Evolutionary conservation across 2,797 vertebrate species (phyloP).

Genomic region (Coccyzus lansbergi): DNA sequence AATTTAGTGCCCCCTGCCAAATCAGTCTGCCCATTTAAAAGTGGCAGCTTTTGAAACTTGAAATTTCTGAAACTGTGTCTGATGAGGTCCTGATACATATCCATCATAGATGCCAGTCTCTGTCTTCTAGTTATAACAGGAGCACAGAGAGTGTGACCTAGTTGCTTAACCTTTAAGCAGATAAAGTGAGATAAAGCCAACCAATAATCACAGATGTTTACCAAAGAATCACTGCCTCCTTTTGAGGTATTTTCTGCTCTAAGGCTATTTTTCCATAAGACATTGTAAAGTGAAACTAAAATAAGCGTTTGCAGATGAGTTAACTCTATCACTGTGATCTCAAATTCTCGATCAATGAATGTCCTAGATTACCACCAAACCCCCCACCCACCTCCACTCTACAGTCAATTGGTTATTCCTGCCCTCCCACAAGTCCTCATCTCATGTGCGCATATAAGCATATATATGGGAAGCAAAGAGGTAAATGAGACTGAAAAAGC

Average conservation of each 20-base stretch:
- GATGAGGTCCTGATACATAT: not conserved
- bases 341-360: not conserved
- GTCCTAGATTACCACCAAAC: not conserved
- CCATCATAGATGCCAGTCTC: not conserved
- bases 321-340: not conserved
- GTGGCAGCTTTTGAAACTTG: not conserved
- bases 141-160: not conserved
- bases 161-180: not conserved
- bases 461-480: fast-evolving
- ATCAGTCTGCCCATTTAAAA: not conserved
- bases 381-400: not conserved
- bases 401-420: not conserved
- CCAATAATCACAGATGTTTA: not conserved
- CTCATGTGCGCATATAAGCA: not conserved
- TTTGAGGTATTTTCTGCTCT: not conserved
- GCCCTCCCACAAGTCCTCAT: not conserved
- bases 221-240: not conserved
- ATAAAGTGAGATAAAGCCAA: not conserved
- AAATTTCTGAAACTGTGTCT: not conserved
- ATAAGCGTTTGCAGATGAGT: not conserved
- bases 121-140: not conserved
- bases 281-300: not conserved
- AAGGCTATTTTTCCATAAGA: not conserved
- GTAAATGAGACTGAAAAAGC: not conserved
- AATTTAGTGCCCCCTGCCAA: not conserved